Base-by-base conservation (phyloP, 1,140 invertebrate species). In the Euura saliciscinereae region DNA sequence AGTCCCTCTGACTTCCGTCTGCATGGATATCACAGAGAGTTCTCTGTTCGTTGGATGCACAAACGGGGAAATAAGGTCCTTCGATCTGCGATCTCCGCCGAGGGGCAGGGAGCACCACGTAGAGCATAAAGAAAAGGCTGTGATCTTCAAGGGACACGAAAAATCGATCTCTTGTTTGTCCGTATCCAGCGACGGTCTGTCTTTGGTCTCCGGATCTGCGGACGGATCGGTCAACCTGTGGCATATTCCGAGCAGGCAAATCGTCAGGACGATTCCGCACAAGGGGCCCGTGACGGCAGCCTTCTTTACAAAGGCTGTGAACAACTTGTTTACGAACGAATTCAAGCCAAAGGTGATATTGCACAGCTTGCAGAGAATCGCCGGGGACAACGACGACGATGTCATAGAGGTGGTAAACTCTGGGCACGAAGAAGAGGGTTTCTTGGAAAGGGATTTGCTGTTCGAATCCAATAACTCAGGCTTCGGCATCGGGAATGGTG, bases 141-240 rank as follows among this genome's bases (percentile, higher is more conserved):
- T 66, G 2, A 43, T 78, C 42, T 94, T 93, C 78, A 80, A 78
- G 28, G 92, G 90, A 0, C 95, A 96, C 80, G 90, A 89, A 43
- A 91, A 91, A 79, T 84, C 88, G 45, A 89, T 98, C 2, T 92
- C 89, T 1, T 90, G 91, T 80, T 81, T 98, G 66, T 91, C 92
- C 28, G 84, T 94, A 10, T 95, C 94, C 13, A 75, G 91, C 10
- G 92, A 94, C 85, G 92, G 92, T 6, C 86, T 85, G 6, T 88
- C 89, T 8, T 82, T 98, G 8, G 83, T 95, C 5, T 95, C 95
- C 0, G 95, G 93, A 0, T 93, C 93, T 1, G 88, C 90, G 73
- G 95, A 96, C 87, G 89, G 90, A 43, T 90, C 88, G 72, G 91
- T 96, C 2, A 91, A 92, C 75, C 78, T 96, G 43, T 97, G 96